A percentile compares a stretch with the other conserved stretches of the same genome.
These are phyloP conservation scores for Trichoplusia ni DNA, from an alignment of 1,140 invertebrate species.

Conservation along the genomic window DNA sequence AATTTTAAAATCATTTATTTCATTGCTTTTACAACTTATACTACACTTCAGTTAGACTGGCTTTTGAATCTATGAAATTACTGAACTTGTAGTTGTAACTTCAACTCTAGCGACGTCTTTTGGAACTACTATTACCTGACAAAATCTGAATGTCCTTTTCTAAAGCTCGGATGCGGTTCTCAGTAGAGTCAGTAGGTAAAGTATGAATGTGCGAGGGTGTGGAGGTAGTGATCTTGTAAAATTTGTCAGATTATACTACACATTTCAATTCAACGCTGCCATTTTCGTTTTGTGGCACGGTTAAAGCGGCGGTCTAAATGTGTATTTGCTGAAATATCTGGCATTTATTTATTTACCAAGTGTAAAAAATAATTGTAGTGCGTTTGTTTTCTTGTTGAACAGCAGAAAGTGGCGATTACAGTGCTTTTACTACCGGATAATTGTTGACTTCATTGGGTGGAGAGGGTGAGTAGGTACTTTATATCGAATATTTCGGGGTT, in stretches of 20 bases:
- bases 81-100: conserved; percentile 9
- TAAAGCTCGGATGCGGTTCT: background rate
- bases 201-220: conserved; percentile 10
- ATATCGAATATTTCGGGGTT: conserved; percentile 64
- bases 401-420: conserved; percentile 41
- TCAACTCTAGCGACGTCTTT: conserved; percentile 2
- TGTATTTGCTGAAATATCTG: conserved; percentile 48
- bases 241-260: conserved; percentile 38
- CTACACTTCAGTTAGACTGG: too few species aligned
- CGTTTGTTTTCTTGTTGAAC: conserved; percentile 50
- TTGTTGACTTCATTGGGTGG: conserved; percentile 73
- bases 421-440: conserved; percentile 52
- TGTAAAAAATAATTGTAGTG: conserved; percentile 51
- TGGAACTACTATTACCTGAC: conserved; percentile 8
- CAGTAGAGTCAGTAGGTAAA: background rate
- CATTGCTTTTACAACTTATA: too few species aligned
- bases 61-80: too few species aligned
- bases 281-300: conserved; percentile 80
- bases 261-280: conserved; percentile 70
- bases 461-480: conserved; percentile 70
- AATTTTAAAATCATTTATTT: too few species aligned
- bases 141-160: background rate
- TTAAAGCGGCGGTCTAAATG: conserved; percentile 66
- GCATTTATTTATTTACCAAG: conserved; percentile 52
- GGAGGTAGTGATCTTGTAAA: conserved; percentile 18